Base-by-base conservation (phyloP, 23 tunicate species). In the Pegea sp. region DNA sequence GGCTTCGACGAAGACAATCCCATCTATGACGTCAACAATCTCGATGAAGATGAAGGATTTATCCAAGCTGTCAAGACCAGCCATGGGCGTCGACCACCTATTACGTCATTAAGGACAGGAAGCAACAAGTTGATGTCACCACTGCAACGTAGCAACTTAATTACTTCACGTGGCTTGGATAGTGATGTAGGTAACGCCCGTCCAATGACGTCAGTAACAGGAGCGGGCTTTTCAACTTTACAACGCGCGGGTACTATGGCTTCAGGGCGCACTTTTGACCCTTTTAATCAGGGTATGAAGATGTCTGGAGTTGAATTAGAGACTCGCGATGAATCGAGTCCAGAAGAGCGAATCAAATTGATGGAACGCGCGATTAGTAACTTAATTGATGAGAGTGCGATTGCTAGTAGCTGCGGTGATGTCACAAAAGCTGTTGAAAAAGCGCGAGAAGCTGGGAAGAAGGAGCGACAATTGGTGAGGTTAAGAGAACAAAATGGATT, bases 121-220 rank as follows among this genome's bases (percentile, higher is more conserved):
- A n/a, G n/a, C n/a, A n/a, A n/a, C n/a, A 42, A 42, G 0, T 42
- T 19, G 19, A 61, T 43, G 8, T 55, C 66, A 0, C 66, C 66
- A 5, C 66, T n/a, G n/a, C 60, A 0, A 26, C 59, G 84, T 25
- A 61, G 28, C 2, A 74, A 74, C 52, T 38, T 74, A 29, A 49
- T 67, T 4, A 65, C 84, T 22, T 74, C 84, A 1, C 42, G 65
- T 54, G 84, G 84, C 1, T 20, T 72, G 1, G 72, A 58, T 28
- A 22, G 24, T 22, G 63, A 31, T 3, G 80, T 57, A 26, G 72
- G 59, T 2, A 76, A 74, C 1, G 74, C 72, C 0, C 49, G 95
- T 28, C 95, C 95, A 5, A 74, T 84, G 95, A 84, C 95, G 2
- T 84, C 95, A 7, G 95, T 84, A 21, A 70, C 65, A 18, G 81